Percentiles rank a stretch among this genome's conserved stretches.
Conservation (phyloP, 2,888 invertebrate species). For the Peribatodes rhomboidaria region DNA sequence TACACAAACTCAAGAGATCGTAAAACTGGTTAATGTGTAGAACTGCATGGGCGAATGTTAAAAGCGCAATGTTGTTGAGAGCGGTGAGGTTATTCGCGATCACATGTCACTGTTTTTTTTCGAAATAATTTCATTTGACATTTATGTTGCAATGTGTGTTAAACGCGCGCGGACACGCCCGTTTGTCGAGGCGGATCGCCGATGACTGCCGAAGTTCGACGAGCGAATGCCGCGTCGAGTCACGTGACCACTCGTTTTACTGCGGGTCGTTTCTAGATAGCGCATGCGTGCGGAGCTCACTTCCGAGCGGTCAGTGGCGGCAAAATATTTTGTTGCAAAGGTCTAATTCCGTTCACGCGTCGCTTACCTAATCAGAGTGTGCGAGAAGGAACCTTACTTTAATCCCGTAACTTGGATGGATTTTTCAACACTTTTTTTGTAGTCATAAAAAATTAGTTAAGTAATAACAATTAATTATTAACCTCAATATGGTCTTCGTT, state of each 20-base stretch:
- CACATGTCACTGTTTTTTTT: slow-evolving; percentile 79
- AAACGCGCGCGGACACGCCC: slow-evolving; percentile 66
- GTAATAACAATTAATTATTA: too few species aligned
- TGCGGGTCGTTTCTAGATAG: slow-evolving; percentile 82
- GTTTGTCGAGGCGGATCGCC: slow-evolving; percentile 67
- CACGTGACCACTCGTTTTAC: slow-evolving; percentile 87
- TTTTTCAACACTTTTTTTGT: background rate
- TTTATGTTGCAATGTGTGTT: slow-evolving; percentile 67
- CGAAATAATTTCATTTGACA: slow-evolving; percentile 80
- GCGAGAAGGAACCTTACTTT: slow-evolving; percentile 12
- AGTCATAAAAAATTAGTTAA: too few species aligned
- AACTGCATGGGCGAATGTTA: slow-evolving; percentile 58
- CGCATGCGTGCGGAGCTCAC: slow-evolving; percentile 75
- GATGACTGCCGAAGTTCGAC: slow-evolving; percentile 82
- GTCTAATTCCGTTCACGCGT: slow-evolving; percentile 38
- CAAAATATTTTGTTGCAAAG: slow-evolving; percentile 65
- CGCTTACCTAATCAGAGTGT: slow-evolving; percentile 19
- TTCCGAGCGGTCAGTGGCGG: slow-evolving; percentile 66
- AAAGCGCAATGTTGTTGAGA: slow-evolving; percentile 56
- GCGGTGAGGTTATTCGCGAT: slow-evolving; percentile 67
- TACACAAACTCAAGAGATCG: slow-evolving; percentile 66
- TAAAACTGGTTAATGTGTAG: slow-evolving; percentile 57
- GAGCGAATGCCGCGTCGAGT: slow-evolving; percentile 86
- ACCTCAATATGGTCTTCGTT: too few species aligned
- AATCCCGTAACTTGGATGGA: slow-evolving; percentile 4